Percentiles rank a stretch among this genome's conserved stretches.
phyloP scores from a whole-genome alignment of 1,140 invertebrate species.

The Drosophila nannoptera region DNA sequence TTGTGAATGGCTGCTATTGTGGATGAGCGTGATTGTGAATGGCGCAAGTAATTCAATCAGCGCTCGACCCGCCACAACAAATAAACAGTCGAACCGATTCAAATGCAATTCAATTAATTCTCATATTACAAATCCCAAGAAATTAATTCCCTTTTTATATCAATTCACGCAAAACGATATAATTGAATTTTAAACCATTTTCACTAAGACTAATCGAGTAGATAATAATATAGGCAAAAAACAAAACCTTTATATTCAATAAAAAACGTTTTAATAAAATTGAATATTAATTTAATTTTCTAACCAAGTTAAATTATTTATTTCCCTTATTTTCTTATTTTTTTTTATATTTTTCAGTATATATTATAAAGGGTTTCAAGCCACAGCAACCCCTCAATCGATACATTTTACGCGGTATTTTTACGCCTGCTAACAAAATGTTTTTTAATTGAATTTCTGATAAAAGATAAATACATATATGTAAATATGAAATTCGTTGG shows the following conservation, averaged over 20 bases:
- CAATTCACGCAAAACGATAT: neutral
- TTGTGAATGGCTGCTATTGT: no score
- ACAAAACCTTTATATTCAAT: neutral
- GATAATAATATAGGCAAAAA: neutral
- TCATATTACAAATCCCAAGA: conserved; percentile 11
- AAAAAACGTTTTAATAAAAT: neutral
- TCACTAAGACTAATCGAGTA: no score
- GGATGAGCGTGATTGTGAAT: no score
- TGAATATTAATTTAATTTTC: neutral
- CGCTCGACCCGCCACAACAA: conserved; percentile 10
- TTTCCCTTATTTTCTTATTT: no score
- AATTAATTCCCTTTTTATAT: conserved; percentile 2
- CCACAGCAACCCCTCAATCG: neutral
- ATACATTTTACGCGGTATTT: neutral
- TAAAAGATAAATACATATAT: conserved; percentile 10
- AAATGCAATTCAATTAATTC: conserved; percentile 30
- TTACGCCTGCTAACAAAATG: conserved; percentile 13
- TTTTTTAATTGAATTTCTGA: conserved; percentile 32
- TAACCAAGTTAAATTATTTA: no score
- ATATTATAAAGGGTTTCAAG: neutral
- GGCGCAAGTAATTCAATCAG: conserved; percentile 27
- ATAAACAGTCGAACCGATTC: conserved; percentile 4
- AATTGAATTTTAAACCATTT: neutral
- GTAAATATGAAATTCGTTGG: neutral
- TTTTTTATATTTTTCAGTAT: no score